Evolutionary conservation across 2,888 invertebrate genomes (phyloP), one percentile per base, ranked within the genome.

Genomic region (Coelinius sp.): DNA sequence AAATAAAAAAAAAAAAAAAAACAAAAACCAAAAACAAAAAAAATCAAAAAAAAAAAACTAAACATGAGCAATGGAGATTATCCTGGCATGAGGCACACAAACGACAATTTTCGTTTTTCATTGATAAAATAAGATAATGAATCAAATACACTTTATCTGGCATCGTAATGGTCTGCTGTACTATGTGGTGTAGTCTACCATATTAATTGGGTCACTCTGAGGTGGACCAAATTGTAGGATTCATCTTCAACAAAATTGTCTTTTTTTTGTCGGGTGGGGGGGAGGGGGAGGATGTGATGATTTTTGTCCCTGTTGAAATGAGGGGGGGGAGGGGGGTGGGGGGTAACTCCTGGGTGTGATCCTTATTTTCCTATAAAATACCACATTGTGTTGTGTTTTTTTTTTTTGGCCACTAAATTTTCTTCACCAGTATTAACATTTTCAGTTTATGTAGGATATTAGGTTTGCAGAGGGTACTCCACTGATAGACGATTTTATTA

Each of bases 111-210:
- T 5, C 1, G 41, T 41, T 49, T 14, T 49, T 20, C 14, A 14
- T 44, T 44, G 44, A 49, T 49, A 20, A 49, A 14, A 14, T 17
- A 44, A 3, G 17, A 44, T 14, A n/a, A 1, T n/a, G 17, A 44
- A n/a, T 6, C 31, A 31, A 31, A 31, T 6, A 4, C 5, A 44
- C 5, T 44, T 49, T 49, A n/a, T 49, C 8, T 17, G 46, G 46
- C 46, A 20, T 49, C 46, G 46, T 49, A 20, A 49, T 49, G 46
- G 17, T 49, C 73, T 76, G 74, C 75, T 79, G 77, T 81, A 20
- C 77, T 82, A 78, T 81, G 78, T 81, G 80, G 77, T 79, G 77
- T 80, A 78, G 77, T 77, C 79, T 73, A 8, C 73, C 81, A 75
- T n/a, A 68, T 24, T n/a, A 44, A 22, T 41, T 24, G 24, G 67